These are phyloP conservation scores for Cheirogaleus major DNA, from an alignment of 2,797 vertebrate genomes.

Conservation along the genomic window DNA sequence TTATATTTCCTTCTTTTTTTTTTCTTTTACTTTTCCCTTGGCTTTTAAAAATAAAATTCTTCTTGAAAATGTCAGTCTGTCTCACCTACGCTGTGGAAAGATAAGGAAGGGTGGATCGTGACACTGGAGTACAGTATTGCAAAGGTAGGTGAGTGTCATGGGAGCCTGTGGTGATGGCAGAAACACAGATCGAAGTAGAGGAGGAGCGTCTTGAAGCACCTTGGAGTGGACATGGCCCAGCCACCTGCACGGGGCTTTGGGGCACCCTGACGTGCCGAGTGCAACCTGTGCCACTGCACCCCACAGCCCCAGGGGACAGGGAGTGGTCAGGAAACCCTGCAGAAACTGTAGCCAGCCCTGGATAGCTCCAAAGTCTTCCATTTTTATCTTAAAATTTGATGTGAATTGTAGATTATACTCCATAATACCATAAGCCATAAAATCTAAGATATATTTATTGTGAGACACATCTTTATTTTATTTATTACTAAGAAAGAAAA, in stretches of 20 bases:
- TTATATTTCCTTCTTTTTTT: background rate
- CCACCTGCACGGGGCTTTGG: background rate
- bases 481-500: constrained; percentile 30
- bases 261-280: background rate
- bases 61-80: background rate
- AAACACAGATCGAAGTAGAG: background rate
- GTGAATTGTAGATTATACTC: background rate
- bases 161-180: background rate
- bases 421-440: background rate
- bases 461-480: constrained; percentile 29
- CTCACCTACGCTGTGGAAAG: background rate
- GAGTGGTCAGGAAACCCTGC: background rate
- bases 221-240: background rate
- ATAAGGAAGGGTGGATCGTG: background rate
- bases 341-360: background rate
- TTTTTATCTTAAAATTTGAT: constrained; percentile 30
- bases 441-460: background rate
- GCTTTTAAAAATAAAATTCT: background rate
- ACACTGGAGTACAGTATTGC: background rate
- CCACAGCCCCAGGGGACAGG: background rate
- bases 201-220: background rate
- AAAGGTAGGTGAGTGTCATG: background rate
- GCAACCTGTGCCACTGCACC: background rate
- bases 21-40: background rate
- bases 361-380: background rate